Evolutionary conservation across 2,888 invertebrate genomes (phyloP), one percentile per base, ranked within the genome.

Genomic region (Rhingia rostrata): DNA sequence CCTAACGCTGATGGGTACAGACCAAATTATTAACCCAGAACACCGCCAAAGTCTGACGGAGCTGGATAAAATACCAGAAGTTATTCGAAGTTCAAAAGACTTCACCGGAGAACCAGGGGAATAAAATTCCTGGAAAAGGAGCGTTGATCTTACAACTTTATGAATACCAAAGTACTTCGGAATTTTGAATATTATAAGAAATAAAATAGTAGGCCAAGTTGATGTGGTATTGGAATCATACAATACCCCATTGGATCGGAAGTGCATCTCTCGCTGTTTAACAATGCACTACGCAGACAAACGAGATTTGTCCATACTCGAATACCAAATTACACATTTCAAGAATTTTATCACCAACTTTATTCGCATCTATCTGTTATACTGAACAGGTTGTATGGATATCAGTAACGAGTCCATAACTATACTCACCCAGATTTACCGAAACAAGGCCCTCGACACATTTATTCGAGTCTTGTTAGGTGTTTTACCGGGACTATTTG

Each of bases 261-360:
- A 51, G 14, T 49, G 30, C 4, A 86, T 86, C 14, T 47, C 77
- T 2, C 32, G 67, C 7, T 87, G 80, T 35, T 49, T 85, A 4
- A 73, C 77, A 1, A 35, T 77, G 30, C 81, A 87, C 30, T 86
- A 86, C 33, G 83, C 80, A 6, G 86, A 86, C 43, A 80, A 85
- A 35, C 37, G 86, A 9, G 87, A 86, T 33, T 6, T 87, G 3
- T 47, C 58, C 6, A 87, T 86, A 0, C 51, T 87, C 0, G 87
- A 86, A 53, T 86, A 86, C 43, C 45, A 87, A 47, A n/a, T 86
- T 3, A 32, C 4, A 66, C 86, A 1, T 61, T 87, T 0, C 63
- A 70, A 10, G 77, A 86, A 32, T 87, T 86, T 22, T 87, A 87
- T 35, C 81, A 87, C 37, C 10, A 14, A n/a, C 86, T 87, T 0